Base-by-base conservation (phyloP, 2,113 vertebrate species). In the Megaceryle torquata region DNA sequence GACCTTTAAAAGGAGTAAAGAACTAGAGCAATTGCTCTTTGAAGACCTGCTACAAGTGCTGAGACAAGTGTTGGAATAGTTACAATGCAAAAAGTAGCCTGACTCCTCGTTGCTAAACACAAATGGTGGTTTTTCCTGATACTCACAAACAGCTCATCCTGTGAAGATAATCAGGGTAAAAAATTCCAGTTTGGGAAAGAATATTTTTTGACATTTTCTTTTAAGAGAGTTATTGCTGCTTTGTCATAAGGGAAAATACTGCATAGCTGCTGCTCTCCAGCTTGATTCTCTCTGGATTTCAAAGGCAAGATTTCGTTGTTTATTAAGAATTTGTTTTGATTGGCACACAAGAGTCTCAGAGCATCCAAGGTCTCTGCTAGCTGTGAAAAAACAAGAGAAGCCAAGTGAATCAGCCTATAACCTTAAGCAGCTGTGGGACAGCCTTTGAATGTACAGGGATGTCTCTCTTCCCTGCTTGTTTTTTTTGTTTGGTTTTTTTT, bases 251-350 rank as follows among this genome's bases (percentile, higher is more conserved):
- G 24, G 56, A 91, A 95, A 96, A 92, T 61, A 85, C 28, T 92
- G 90, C 54, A 44, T 93, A 82, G 84, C 69, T 89, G 71, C 39
- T 90, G 35, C 76, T 89, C 5, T 35, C 76, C 91, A 91, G 75
- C 76, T 61, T 61, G 63, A 94, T 75, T 89, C 88, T 86, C 64
- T 80, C 85, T 85, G 72, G 88, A 92, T 93, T 97, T 96, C 78
- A 96, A 94, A 88, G 91, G 82, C 84, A 90, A 80, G 91, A 80
- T 51, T 93, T 97, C 86, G 88, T 96, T 89, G 82, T 95, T 95
- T 96, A 86, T 95, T 86, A 95, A 83, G 80, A 91, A 93, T 93
- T 88, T 92, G 54, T 85, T 96, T 96, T 97, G 96, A 97, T 85
- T 97, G 97, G 84, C 96, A 63, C 81, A 18, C 1, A 3, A 90